phyloP scores from a whole-genome alignment of 2,113 vertebrate species.

The Pleuronectes platessa region DNA sequence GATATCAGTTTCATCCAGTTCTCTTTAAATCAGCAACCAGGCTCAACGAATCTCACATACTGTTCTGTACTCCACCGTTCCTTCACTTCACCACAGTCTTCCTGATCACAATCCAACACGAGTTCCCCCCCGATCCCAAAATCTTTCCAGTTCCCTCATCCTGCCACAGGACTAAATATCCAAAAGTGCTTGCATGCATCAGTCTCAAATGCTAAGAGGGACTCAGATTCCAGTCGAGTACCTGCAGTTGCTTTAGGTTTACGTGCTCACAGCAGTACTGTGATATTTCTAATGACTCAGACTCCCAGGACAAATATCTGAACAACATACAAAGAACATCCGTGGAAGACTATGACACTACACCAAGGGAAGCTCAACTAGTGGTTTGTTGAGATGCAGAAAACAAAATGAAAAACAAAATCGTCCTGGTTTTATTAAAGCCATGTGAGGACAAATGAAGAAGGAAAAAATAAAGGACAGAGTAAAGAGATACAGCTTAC shows the following conservation, averaged over 20 bases:
- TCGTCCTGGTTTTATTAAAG: slow-evolving; percentile 64
- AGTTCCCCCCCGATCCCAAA: slow-evolving; percentile 32
- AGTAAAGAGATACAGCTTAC: slow-evolving; percentile 78
- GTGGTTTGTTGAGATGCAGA: slow-evolving; percentile 32
- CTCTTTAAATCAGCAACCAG: slow-evolving; percentile 40
- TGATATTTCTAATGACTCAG: slow-evolving; percentile 45
- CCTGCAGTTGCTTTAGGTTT: slow-evolving; percentile 27
- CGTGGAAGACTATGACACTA: slow-evolving; percentile 9
- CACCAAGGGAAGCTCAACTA: slow-evolving; percentile 19
- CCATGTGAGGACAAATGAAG: slow-evolving; percentile 65
- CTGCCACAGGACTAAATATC: slow-evolving; percentile 41
- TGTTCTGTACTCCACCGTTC: slow-evolving; percentile 27
- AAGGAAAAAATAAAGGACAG: slow-evolving; percentile 49
- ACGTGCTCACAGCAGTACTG: slow-evolving; percentile 18
- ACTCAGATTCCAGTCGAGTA: slow-evolving; percentile 50
- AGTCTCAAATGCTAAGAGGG: slow-evolving; percentile 32
- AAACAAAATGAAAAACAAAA: slow-evolving; percentile 45
- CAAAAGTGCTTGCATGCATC: slow-evolving; percentile 59
- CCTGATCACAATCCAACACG: slow-evolving; percentile 46
- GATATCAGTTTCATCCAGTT: slow-evolving; percentile 46
- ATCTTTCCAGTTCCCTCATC: slow-evolving; percentile 31
- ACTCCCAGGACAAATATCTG: slow-evolving; percentile 32
- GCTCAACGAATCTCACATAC: slow-evolving; percentile 49
- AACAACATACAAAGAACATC: slow-evolving; percentile 31
- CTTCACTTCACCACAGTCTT: slow-evolving; percentile 39